These are phyloP conservation scores for Thera obeliscata DNA, from an alignment of 2,888 invertebrate species.

Conservation along the genomic window DNA sequence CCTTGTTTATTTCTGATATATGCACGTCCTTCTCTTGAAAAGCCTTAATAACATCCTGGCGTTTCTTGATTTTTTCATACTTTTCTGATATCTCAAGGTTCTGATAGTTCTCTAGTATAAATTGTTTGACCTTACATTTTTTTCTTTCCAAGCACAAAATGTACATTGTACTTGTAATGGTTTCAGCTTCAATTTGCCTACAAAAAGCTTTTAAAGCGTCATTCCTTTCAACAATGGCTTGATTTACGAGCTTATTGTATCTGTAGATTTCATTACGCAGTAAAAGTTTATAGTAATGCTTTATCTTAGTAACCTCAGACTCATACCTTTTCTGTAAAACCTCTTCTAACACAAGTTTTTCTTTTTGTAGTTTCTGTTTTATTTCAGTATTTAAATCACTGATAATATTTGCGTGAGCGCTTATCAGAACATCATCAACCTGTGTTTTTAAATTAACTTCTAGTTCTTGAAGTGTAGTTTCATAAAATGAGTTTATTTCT, in stretches of 20 bases:
- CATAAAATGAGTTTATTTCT: constrained; percentile 68
- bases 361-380: constrained; percentile 58
- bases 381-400: constrained; percentile 66
- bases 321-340: constrained; percentile 56
- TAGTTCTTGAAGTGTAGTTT: constrained; percentile 65
- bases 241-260: constrained; percentile 58
- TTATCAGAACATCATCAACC: constrained; percentile 54
- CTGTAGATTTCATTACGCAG: constrained; percentile 62
- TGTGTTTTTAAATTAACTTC: constrained; percentile 65
- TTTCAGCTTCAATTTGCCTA: constrained; percentile 66
- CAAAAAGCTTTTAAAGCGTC: constrained; percentile 68
- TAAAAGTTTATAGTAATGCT: constrained; percentile 67
- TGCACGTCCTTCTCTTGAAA: constrained; percentile 54
- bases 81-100: constrained; percentile 60
- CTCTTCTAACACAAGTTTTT: constrained; percentile 57
- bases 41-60: constrained; percentile 52
- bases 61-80: constrained; percentile 60
- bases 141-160: constrained; percentile 74
- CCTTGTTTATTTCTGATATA: constrained; percentile 62
- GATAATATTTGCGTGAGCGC: constrained; percentile 59
- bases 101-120: constrained; percentile 65
- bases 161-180: constrained; percentile 72
- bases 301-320: constrained; percentile 63
- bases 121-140: constrained; percentile 71
- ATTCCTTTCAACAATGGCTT: constrained; percentile 63